These are phyloP conservation scores for Lepas anatifera DNA, from an alignment of 2,888 invertebrate genomes.

Conservation along the genomic window DNA sequence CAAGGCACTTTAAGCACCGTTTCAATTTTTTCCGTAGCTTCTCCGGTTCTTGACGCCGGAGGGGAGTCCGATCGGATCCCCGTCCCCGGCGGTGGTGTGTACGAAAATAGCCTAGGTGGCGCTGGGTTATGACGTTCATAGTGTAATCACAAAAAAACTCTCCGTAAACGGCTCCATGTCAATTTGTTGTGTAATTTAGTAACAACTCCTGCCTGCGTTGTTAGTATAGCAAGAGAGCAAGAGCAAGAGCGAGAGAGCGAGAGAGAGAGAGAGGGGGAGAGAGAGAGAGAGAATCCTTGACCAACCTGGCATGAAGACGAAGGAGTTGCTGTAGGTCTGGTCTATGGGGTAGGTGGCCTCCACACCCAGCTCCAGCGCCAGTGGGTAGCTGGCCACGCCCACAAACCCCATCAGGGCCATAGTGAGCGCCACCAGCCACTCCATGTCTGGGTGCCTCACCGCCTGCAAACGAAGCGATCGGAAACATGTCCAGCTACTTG, in stretches of 20 bases:
- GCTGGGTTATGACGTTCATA: too few relatives aligned
- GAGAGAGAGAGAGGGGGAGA: neutral
- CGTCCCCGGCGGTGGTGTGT: too few relatives aligned
- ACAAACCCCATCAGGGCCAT: neutral
- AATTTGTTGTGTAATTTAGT: neutral
- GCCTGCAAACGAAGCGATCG: neutral
- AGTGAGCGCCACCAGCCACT: neutral
- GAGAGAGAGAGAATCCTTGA: neutral
- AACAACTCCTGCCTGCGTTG: too few relatives aligned
- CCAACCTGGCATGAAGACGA: conserved; percentile 1
- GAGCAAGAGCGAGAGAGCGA: too few relatives aligned
- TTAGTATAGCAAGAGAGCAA: too few relatives aligned
- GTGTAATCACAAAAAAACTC: neutral
- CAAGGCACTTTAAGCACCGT: too few relatives aligned
- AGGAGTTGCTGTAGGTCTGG: conserved; percentile 8
- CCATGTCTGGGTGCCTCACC: neutral
- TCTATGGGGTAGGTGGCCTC: conserved; percentile 7
- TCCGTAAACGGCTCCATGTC: neutral
- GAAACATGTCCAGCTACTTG: neutral
- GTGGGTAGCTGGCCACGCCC: neutral
- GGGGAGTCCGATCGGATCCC: too few relatives aligned
- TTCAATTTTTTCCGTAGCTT: too few relatives aligned
- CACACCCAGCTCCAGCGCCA: neutral
- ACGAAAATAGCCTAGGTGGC: too few relatives aligned
- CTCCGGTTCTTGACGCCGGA: too few relatives aligned